A percentile compares a stretch with the other conserved stretches of the same genome.
Conservation (phyloP, 2,113 vertebrate species). For the Elephantulus edwardii region DNA sequence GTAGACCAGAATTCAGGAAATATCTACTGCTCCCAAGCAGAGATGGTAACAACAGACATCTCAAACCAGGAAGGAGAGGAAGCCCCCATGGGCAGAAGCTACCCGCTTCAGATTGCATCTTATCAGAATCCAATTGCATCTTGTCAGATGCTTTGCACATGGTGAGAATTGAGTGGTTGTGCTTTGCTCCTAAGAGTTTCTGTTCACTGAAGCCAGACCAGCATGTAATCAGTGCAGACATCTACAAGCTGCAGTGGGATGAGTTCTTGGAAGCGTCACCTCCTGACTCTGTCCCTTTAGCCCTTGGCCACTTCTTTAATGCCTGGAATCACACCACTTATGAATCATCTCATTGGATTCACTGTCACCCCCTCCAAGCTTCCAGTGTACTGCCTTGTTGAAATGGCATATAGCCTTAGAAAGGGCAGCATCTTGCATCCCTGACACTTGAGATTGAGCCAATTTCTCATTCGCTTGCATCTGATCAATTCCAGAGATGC, state of each 20-base stretch:
- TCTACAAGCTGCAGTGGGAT: neutral
- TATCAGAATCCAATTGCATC: neutral
- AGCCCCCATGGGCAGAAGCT: neutral
- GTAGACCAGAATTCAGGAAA: neutral
- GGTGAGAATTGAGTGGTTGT: constrained; percentile 15
- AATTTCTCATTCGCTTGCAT: neutral
- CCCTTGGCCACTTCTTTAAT: constrained; percentile 6
- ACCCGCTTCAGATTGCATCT: neutral
- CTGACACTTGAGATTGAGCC: neutral
- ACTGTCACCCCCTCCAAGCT: neutral
- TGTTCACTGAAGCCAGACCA: constrained; percentile 57
- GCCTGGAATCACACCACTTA: neutral
- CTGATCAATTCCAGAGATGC: neutral
- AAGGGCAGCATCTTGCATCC: constrained; percentile 3
- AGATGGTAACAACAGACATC: neutral
- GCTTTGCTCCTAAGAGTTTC: constrained; percentile 61
- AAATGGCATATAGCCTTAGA: constrained; percentile 1
- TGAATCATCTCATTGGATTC: constrained; percentile 16
- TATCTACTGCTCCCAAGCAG: neutral
- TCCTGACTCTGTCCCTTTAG: neutral
- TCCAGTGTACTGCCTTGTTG: neutral
- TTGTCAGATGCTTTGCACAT: constrained; percentile 26
- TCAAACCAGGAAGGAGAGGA: neutral
- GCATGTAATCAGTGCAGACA: constrained; percentile 43
- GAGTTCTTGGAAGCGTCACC: neutral